These are phyloP conservation scores for Pelosia muscerda DNA, from an alignment of 2,888 invertebrate genomes.

Conservation along the genomic window DNA sequence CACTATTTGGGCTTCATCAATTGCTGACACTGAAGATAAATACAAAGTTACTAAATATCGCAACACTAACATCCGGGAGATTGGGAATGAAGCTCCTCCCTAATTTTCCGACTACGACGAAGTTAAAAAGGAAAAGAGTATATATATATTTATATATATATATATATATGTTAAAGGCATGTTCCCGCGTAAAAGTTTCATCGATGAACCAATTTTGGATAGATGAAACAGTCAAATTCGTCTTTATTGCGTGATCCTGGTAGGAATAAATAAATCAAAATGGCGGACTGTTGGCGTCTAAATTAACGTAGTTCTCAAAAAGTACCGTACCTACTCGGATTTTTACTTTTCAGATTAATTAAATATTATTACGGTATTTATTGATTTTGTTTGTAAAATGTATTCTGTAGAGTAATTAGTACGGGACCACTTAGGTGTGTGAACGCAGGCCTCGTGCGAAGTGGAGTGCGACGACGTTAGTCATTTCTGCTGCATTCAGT, in stretches of 20 bases:
- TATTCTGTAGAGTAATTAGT: slow-evolving; percentile 39
- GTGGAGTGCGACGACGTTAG: slow-evolving; percentile 77
- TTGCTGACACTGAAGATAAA: not conserved
- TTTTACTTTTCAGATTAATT: not conserved
- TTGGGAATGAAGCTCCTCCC: not conserved
- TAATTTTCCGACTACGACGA: not conserved
- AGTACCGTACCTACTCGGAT: not conserved
- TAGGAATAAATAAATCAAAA: too few species aligned
- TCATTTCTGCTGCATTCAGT: slow-evolving; percentile 45
- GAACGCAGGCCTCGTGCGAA: slow-evolving; percentile 72
- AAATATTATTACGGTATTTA: not conserved
- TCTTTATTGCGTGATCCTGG: too few species aligned
- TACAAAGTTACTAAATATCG: not conserved
- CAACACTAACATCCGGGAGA: not conserved
- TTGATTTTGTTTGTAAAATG: not conserved
- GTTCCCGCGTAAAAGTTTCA: too few species aligned
- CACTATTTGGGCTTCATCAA: not conserved
- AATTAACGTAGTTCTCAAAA: too few species aligned
- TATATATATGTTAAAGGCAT: too few species aligned
- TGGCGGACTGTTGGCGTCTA: too few species aligned
- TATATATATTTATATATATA: too few species aligned
- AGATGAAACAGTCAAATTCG: too few species aligned
- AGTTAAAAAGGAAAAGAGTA: too few species aligned
- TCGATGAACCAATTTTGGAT: too few species aligned
- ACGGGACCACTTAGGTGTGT: slow-evolving; percentile 58